A percentile compares a stretch with the other conserved stretches of the same genome.
Evolutionary conservation across 2,888 invertebrate species (phyloP).

Genomic region (Thumatha senex): DNA sequence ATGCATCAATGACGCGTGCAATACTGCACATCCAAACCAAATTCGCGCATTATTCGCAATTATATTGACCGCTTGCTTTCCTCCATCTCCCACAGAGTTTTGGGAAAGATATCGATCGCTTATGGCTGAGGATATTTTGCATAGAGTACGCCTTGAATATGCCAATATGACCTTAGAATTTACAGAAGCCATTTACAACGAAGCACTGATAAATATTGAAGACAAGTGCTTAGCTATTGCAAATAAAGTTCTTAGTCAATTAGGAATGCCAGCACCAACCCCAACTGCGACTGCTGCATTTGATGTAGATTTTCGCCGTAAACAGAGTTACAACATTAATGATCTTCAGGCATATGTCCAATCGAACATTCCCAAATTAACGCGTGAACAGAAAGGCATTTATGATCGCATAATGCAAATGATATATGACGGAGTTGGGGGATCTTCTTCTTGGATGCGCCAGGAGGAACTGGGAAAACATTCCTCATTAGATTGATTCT

Average conservation of each 20-base stretch:
- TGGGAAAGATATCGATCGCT: neutral
- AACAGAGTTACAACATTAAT: too few relatives aligned
- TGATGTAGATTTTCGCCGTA: neutral
- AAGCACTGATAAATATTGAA: conserved; percentile 15
- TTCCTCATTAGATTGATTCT: too few relatives aligned
- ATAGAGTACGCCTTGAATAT: neutral
- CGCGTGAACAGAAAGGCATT: neutral
- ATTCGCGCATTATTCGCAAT: conserved; percentile 22
- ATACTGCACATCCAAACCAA: conserved; percentile 33
- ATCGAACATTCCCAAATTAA: neutral
- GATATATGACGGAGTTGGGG: neutral
- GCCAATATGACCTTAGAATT: neutral
- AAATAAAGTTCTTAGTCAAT: neutral
- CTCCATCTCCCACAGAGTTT: neutral
- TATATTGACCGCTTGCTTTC: conserved; percentile 17
- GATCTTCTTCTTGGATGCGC: neutral
- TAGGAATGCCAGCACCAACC: too few relatives aligned
- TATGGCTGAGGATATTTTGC: neutral
- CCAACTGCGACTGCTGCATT: too few relatives aligned
- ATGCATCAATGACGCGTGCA: conserved; percentile 20
- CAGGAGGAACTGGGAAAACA: neutral
- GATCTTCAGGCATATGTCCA: too few relatives aligned
- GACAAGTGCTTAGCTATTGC: conserved; percentile 4
- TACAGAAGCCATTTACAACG: conserved; percentile 13
- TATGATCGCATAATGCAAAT: conserved; percentile 14